Base-by-base conservation (phyloP, 2,888 invertebrate species). In the Cyaniris semiargus region DNA sequence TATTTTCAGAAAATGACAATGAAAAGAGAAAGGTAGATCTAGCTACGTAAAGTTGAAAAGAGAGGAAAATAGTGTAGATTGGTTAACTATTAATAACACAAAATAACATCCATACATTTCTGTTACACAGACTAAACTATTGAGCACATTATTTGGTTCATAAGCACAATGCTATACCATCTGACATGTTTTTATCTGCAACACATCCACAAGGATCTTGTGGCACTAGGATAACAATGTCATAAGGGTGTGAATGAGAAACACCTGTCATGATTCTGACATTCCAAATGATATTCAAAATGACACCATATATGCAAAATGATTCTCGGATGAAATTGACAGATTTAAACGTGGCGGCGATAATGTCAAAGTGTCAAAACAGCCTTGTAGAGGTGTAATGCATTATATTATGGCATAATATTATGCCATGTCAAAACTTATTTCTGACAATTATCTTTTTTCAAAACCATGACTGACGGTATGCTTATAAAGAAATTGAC, bases 61-160 rank as follows among this genome's bases (percentile, higher is more conserved):
- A 66, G 66, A 66, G 27, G 15, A 31, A 31, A 18, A 15, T 27
- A 66, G 27, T 8, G 18, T 15, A 23, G 27, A 66, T 31, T 15
- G 60, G 13, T 23, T 3, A 15, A 66, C 31, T 31, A 66, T 66
- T 66, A 31, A 10, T 10, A 38, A 38, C 38, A n/a, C 27, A 18
- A 70, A 34, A 18, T 8, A 70, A 34, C 71, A 21, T 76, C 70
- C 75, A 76, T 79, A 76, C 38, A 77, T 31, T 76, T 78, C 78
- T 79, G 76, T 80, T 79, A 76, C 76, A 81, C 79, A 82, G 78
- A 78, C 81, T 76, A 81, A 78, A 80, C 80, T 83, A 83, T 83
- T 83, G 82, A 83, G 82, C 83, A 83, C 80, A 81, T 81, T 74
- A 76, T 77, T 78, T 80, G 80, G 79, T 81, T 82, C 81, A 81